Evolutionary conservation across 2,113 vertebrate genomes (phyloP), one percentile per base, ranked within the genome.

Genomic region (Rallus limicola): DNA sequence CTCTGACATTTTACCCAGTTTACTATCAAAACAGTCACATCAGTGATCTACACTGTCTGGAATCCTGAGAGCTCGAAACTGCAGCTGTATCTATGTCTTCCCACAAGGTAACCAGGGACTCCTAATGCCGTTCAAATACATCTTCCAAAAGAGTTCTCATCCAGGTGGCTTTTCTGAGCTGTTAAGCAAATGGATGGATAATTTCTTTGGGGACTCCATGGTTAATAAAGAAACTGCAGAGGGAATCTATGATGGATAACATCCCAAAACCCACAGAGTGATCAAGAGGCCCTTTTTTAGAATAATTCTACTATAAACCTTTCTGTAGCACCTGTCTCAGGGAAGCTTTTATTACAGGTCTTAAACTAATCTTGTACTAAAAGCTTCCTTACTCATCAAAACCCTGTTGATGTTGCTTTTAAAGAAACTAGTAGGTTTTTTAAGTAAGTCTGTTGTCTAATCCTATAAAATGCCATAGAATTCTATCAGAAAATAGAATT

Each of bases 81-180:
- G 48, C n/a, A 80, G 53, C 62, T 76, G 34, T 60, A 56, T 28
- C 42, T 53, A 11, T 52, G 40, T 90, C 48, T 84, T 81, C n/a
- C 62, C 2, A 2, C 26, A 76, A 69, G 5, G 44, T 91, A 93
- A 72, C 25, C 2, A 0, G 62, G 58, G 53, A 84, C 58, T 21
- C 69, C 36, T 72, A 79, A 50, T 80, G 76, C n/a, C 55, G 23
- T 62, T 46, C 65, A 76, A 62, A 93, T 85, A 24, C 19, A 84
- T 85, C 77, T 87, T 91, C 90, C 58, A 65, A 91, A 92, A 62
- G 29, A 62, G 17, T 44, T 92, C 69, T 88, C 40, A 40, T 62
- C 58, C 88, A 86, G 53, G 81, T 85, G 93, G 0, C 5, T 84
- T 96, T 81, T 93, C 50, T 62, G 77, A 94, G 77, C 77, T 40